Evolutionary conservation across 2,113 vertebrate genomes (phyloP).

Genomic region (Plestiodon gilberti): DNA sequence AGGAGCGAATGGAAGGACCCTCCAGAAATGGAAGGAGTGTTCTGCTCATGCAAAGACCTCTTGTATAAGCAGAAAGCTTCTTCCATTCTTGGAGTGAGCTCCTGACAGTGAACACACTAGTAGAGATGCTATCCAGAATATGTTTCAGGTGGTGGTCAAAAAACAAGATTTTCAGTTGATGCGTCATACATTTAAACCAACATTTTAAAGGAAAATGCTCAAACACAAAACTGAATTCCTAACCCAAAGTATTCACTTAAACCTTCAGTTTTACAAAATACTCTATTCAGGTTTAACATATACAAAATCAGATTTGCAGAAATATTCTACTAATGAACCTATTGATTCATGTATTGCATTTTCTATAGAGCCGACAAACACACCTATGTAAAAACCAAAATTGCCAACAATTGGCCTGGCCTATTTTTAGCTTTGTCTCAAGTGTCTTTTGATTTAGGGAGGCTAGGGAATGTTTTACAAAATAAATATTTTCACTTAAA

Average conservation of each 20-base stretch:
- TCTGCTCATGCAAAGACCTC: too few relatives aligned
- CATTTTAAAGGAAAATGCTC: conserved; percentile 43
- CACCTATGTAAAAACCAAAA: conserved; percentile 11
- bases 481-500: background rate
- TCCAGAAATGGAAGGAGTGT: too few relatives aligned
- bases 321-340: conserved; percentile 20
- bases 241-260: conserved; percentile 45
- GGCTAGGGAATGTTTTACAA: background rate
- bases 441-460: conserved; percentile 25
- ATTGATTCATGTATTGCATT: conserved; percentile 39
- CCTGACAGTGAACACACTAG: too few relatives aligned
- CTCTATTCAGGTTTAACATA: conserved; percentile 18
- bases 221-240: conserved; percentile 36
- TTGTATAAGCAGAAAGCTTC: too few relatives aligned
- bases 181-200: conserved; percentile 31
- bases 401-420: conserved; percentile 13
- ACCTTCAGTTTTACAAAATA: conserved; percentile 57
- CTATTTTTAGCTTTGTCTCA: conserved; percentile 32
- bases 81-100: too few relatives aligned
- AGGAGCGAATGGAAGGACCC: too few relatives aligned
- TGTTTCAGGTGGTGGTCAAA: conserved; percentile 37
- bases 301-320: conserved; percentile 33
- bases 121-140: background rate
- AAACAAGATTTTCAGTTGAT: conserved; percentile 15
- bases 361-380: conserved; percentile 36